A percentile compares a stretch with the other conserved stretches of the same genome.
These are phyloP conservation scores for Phortica variegata DNA, from an alignment of 1,140 invertebrate genomes.

Conservation along the genomic window DNA sequence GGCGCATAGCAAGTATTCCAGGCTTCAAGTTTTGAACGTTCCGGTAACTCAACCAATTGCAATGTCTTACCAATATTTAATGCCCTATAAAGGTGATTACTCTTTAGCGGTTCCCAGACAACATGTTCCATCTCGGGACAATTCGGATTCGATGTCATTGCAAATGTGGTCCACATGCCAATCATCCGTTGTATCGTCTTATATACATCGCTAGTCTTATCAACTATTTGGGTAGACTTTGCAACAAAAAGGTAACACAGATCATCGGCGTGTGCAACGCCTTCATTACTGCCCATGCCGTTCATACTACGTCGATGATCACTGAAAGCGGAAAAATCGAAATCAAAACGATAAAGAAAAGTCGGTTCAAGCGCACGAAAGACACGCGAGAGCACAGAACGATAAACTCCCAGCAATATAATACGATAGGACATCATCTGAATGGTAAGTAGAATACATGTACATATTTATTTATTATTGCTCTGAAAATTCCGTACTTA, in stretches of 20 bases:
- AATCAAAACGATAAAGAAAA: constrained; percentile 57
- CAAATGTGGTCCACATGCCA: constrained; percentile 49
- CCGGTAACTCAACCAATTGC: too few relatives aligned
- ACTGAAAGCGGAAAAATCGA: constrained; percentile 45
- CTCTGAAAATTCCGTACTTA: too few relatives aligned
- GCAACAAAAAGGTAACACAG: constrained; percentile 63
- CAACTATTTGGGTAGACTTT: constrained; percentile 41
- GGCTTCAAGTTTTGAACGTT: too few relatives aligned
- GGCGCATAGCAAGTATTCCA: too few relatives aligned
- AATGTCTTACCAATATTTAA: too few relatives aligned
- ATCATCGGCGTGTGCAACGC: constrained; percentile 63
- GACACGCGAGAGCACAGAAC: constrained; percentile 35
- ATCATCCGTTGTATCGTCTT: constrained; percentile 29
- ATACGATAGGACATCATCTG: neutral
- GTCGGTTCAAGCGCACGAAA: constrained; percentile 42
- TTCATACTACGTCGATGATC: too few relatives aligned
- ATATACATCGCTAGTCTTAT: constrained; percentile 26
- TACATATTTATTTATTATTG: too few relatives aligned
- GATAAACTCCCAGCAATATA: constrained; percentile 44
- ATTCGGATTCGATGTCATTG: constrained; percentile 33
- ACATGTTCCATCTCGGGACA: constrained; percentile 8
- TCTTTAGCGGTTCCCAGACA: constrained; percentile 11
- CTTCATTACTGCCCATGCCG: too few relatives aligned
- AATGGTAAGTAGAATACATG: too few relatives aligned
- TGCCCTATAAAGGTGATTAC: too few relatives aligned